These are phyloP conservation scores for Drosophila suzukii DNA, from an alignment of 1,140 invertebrate species.

Conservation along the genomic window DNA sequence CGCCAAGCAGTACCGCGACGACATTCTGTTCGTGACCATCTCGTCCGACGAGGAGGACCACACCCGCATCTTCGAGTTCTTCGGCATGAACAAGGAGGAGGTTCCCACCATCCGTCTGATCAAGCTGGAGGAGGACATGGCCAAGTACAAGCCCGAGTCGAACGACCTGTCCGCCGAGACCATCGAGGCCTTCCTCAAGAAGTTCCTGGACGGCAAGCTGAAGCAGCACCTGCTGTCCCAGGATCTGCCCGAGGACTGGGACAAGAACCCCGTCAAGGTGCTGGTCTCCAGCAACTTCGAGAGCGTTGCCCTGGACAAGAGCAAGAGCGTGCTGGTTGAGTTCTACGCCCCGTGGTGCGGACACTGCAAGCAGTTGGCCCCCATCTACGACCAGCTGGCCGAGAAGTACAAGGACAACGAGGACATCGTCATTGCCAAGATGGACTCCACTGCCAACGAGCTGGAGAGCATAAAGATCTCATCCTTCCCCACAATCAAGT, in stretches of 20 bases:
- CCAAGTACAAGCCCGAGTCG: slow-evolving; percentile 97
- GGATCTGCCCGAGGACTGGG: slow-evolving; percentile 98
- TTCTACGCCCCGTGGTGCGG: slow-evolving; percentile 99
- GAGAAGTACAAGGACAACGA: slow-evolving; percentile 93
- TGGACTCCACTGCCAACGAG: slow-evolving; percentile 99
- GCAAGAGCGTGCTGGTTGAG: slow-evolving; percentile 98
- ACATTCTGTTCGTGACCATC: slow-evolving; percentile 98
- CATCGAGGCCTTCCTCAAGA: slow-evolving; percentile 93
- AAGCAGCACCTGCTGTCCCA: slow-evolving; percentile 97
- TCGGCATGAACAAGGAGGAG: slow-evolving; percentile 97
- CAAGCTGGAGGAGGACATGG: slow-evolving; percentile 98
- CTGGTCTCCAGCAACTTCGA: slow-evolving; percentile 98
- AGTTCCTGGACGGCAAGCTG: slow-evolving; percentile 95
- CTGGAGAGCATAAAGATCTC: slow-evolving; percentile 97
- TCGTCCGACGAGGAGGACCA: slow-evolving; percentile 98
- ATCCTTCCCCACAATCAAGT: slow-evolving; percentile 98
- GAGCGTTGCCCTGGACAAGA: slow-evolving; percentile 94
- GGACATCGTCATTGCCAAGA: slow-evolving; percentile 97
- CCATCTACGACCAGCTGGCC: slow-evolving; percentile 94
- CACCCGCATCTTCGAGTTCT: slow-evolving; percentile 98
- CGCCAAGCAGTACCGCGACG: slow-evolving; percentile 95
- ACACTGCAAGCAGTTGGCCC: slow-evolving; percentile 98
- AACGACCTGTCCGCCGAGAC: slow-evolving; percentile 91
- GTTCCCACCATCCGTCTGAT: slow-evolving; percentile 97
- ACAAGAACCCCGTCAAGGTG: slow-evolving; percentile 96